Evolutionary conservation across 2,797 vertebrate genomes (phyloP), one percentile per base, ranked within the genome.

Genomic region (Falco columbarius): DNA sequence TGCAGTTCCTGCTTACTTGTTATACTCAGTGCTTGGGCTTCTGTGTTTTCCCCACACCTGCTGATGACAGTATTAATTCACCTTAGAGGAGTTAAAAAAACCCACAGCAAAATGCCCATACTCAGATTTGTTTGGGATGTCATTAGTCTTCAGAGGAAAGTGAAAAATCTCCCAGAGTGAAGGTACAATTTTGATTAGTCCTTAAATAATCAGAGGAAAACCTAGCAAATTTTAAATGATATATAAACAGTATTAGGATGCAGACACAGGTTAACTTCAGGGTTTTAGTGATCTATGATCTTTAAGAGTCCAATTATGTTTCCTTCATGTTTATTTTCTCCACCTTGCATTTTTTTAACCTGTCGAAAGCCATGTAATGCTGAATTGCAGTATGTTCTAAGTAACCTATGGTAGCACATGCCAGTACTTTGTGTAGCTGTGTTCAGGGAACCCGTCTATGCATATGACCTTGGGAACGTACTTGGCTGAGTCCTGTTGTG

Each of bases 101-200:
- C n/a, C 6, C 38, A 72, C 36, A 85, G 71, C 76, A 95, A 95
- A 92, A 94, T 49, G 52, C 16, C 40, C 80, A 16, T 63, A 80
- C 55, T 95, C 81, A 82, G 63, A 85, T 56, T 84, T 92, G 40
- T 94, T 95, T 92, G 83, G 51, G 40, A 91, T 94, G 88, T 90
- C 88, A 89, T 95, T 93, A 95, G 91, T 94, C 89, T 94, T 91
- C 87, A 96, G 44, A 91, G 54, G 61, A 91, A 95, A 94, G 47
- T 66, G 34, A 24, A 91, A 88, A 77, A 81, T 91, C 47, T 94
- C 72, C 52, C 54, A 81, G 91, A 94, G 52, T 30, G 85, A 85
- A 77, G 38, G n/a, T 36, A 58, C 32, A 93, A 74, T 95, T 93
- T 94, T 95, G 81, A 96, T 91, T 93, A 95, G 61, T 88, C 46